Evolutionary conservation across 2,888 invertebrate genomes (phyloP), one percentile per base, ranked within the genome.

Genomic region (Epirrita christyi): DNA sequence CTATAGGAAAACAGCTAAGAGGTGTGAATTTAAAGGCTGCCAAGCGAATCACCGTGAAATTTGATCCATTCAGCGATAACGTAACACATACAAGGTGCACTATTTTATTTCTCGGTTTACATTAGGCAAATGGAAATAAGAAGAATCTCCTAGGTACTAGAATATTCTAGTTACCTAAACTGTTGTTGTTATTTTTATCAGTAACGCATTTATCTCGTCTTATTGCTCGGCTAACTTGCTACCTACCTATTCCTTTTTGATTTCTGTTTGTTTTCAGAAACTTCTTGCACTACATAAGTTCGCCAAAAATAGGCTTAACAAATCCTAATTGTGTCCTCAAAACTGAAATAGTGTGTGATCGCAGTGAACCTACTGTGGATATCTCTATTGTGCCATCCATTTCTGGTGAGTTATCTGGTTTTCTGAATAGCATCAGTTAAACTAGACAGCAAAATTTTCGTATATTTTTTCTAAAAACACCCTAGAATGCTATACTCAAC

Each of bases 21-120:
- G 73, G 81, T 63, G 83, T 97, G 8, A 96, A 96, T 91, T 92
- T 97, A 58, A 96, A 96, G 81, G 96, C 96, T 41, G 95, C 96
- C 0, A 95, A 95, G 73, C 93, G 94, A 83, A 94, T 98, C 59
- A 93, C 94, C 49, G 94, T 97, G 49, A 94, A 95, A 85, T 97
- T 97, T 77, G 97, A 98, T 88, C 97, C 98, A 4, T 97, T 97
- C 83, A 93, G 94, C 70, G 93, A 94, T 71, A 95, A 95, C 85
- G 95, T 95, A 55, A 90, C 87, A 61, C 93, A 93, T 65, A 93
- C 93, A 70, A 93, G 95, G 95, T 94, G 87, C 86, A 48, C 80
- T 55, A 41, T 36, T 47, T 13, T 28, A 9, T 21, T n/a, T n/a
- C n/a, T n/a, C n/a, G 4, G 4, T 21, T 21, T 21, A 21, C 21